phyloP scores from a whole-genome alignment of 2,888 invertebrate species.

The Caenorhabditis macrosperma region DNA sequence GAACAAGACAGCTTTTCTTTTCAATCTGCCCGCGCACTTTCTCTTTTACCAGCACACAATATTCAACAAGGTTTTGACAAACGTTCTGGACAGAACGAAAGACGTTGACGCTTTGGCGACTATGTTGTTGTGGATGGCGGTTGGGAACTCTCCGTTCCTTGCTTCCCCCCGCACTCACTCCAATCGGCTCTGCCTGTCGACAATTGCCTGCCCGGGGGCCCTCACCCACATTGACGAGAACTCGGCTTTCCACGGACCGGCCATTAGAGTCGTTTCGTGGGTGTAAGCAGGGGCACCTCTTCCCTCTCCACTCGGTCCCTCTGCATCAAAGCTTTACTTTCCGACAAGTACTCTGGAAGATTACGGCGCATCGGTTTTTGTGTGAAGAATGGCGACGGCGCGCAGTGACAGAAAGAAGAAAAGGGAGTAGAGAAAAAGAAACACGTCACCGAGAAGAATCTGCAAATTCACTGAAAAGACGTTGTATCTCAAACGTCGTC shows the following conservation, averaged over 20 bases:
- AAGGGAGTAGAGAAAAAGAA: slow-evolving; percentile 23
- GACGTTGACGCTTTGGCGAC: slow-evolving; percentile 21
- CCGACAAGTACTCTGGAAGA: slow-evolving; percentile 60
- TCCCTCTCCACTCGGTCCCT: slow-evolving; percentile 13
- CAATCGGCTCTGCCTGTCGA: slow-evolving; percentile 40
- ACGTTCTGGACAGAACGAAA: slow-evolving; percentile 3
- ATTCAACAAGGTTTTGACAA: not conserved
- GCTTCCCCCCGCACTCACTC: slow-evolving; percentile 25
- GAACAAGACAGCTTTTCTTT: slow-evolving; percentile 10
- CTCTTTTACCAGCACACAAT: not conserved
- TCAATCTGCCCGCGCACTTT: not conserved
- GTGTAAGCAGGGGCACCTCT: slow-evolving; percentile 48
- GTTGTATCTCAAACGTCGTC: slow-evolving; percentile 19
- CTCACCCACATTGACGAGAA: slow-evolving; percentile 26
- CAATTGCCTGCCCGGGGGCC: slow-evolving; percentile 34
- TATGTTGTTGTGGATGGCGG: slow-evolving; percentile 18
- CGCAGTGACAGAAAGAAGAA: slow-evolving; percentile 28
- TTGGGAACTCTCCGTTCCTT: slow-evolving; percentile 15
- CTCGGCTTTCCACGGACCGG: slow-evolving; percentile 45
- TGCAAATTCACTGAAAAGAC: slow-evolving; percentile 42
- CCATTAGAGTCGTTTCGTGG: slow-evolving; percentile 55
- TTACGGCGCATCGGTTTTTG: slow-evolving; percentile 60
- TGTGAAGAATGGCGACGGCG: slow-evolving; percentile 39
- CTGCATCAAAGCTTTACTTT: slow-evolving; percentile 53
- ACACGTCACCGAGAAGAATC: slow-evolving; percentile 2